phyloP scores from a whole-genome alignment of 2,888 invertebrate genomes.

The Cosmia pyralina region DNA sequence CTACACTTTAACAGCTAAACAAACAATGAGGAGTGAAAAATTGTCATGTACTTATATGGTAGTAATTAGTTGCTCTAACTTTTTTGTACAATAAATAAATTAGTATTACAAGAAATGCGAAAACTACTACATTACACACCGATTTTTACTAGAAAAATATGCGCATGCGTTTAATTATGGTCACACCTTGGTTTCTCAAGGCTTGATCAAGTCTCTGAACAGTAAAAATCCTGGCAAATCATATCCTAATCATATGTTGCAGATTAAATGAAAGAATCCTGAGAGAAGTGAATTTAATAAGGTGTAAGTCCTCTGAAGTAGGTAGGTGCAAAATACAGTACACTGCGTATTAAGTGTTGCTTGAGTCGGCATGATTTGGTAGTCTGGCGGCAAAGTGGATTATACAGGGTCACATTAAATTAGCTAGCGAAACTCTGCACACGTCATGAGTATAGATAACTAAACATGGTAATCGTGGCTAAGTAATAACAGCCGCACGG shows the following conservation, averaged over 20 bases:
- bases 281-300: not conserved
- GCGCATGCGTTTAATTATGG: not conserved
- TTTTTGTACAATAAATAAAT: not conserved
- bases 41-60: no score
- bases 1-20: not conserved
- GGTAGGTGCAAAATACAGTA: not conserved
- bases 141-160: not conserved
- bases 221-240: not conserved
- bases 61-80: not conserved
- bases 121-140: not conserved
- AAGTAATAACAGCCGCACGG: no score
- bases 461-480: no score
- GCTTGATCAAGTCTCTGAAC: not conserved
- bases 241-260: not conserved
- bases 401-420: no score
- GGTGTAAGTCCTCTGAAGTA: not conserved
- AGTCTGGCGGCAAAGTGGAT: not conserved
- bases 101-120: no score
- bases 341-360: no score
- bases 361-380: no score
- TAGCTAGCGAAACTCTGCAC: no score
- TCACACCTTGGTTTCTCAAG: not conserved
- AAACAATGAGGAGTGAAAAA: not conserved
- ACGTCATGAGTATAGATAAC: no score
- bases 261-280: not conserved